Evolutionary conservation across 2,888 invertebrate species (phyloP).

Genomic region (Erynnis tages): DNA sequence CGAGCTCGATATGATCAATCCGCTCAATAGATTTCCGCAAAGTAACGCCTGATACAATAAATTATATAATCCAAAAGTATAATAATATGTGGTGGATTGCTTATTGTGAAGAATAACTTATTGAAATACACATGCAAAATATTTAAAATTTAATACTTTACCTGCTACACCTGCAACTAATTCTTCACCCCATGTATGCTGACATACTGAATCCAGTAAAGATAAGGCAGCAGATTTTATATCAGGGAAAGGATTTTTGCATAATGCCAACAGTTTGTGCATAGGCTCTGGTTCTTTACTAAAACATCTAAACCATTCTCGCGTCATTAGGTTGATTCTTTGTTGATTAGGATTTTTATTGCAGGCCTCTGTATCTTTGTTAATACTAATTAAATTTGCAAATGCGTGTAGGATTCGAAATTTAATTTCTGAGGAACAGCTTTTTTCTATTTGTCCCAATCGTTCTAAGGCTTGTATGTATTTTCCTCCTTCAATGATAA

Average conservation of each 20-base stretch:
- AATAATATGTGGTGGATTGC: too few relatives aligned
- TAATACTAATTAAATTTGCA: slow-evolving; percentile 80
- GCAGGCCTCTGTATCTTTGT: slow-evolving; percentile 60
- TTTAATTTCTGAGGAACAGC: slow-evolving; percentile 84
- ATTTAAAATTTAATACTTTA: slow-evolving; percentile 39
- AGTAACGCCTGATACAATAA: too few relatives aligned
- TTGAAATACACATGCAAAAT: background rate
- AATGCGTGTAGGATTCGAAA: slow-evolving; percentile 84
- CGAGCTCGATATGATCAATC: too few relatives aligned
- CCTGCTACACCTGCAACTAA: slow-evolving; percentile 87
- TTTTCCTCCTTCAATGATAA: slow-evolving; percentile 51
- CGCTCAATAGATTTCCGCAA: too few relatives aligned
- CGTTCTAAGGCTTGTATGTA: slow-evolving; percentile 79
- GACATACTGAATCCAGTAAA: slow-evolving; percentile 84
- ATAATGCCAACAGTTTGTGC: slow-evolving; percentile 82
- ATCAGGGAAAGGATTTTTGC: slow-evolving; percentile 91
- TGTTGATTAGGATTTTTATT: slow-evolving; percentile 62
- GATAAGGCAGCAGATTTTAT: slow-evolving; percentile 85
- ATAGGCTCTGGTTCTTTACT: slow-evolving; percentile 72
- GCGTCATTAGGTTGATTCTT: slow-evolving; percentile 71
- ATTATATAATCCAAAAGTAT: too few relatives aligned
- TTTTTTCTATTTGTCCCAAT: slow-evolving; percentile 81
- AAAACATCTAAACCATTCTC: slow-evolving; percentile 74
- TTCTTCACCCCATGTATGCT: slow-evolving; percentile 90
- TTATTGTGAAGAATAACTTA: too few relatives aligned